These are phyloP conservation scores for Antheraea assamensis DNA, from an alignment of 2,888 invertebrate species.

Conservation along the genomic window DNA sequence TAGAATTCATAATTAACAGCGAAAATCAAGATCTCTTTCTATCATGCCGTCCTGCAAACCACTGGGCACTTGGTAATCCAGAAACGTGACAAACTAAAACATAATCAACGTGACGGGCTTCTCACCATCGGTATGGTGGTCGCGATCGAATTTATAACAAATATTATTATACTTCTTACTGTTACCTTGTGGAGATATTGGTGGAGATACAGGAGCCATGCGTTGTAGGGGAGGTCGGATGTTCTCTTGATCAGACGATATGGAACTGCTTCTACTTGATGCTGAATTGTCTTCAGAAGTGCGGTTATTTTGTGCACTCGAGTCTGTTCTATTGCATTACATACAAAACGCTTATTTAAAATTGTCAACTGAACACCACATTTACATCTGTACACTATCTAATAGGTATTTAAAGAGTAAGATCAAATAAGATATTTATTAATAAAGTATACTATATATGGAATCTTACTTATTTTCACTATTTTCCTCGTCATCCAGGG, in stretches of 20 bases:
- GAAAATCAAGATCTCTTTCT: not conserved
- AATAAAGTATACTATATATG: not conserved
- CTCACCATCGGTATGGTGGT: no score
- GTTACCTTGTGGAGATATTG: conserved; percentile 71
- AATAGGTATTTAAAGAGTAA: not conserved
- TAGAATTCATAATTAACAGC: no score
- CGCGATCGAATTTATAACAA: no score
- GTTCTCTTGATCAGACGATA: conserved; percentile 75
- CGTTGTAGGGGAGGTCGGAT: conserved; percentile 72
- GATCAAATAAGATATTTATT: not conserved
- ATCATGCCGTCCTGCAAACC: no score
- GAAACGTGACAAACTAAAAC: no score
- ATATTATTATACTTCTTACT: not conserved
- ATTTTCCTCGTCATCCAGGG: conserved; percentile 68
- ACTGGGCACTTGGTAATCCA: no score
- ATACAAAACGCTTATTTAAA: not conserved
- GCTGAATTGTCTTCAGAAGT: conserved; percentile 68
- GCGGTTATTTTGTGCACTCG: conserved; percentile 49
- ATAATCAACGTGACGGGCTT: no score
- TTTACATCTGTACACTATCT: no score
- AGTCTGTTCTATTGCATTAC: conserved; percentile 40
- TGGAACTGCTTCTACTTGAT: conserved; percentile 74
- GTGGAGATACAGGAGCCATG: conserved; percentile 74
- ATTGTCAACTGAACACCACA: not conserved
- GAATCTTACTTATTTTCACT: conserved; percentile 53